phyloP scores from a whole-genome alignment of 2,888 invertebrate genomes.

The Atrina japonica region DNA sequence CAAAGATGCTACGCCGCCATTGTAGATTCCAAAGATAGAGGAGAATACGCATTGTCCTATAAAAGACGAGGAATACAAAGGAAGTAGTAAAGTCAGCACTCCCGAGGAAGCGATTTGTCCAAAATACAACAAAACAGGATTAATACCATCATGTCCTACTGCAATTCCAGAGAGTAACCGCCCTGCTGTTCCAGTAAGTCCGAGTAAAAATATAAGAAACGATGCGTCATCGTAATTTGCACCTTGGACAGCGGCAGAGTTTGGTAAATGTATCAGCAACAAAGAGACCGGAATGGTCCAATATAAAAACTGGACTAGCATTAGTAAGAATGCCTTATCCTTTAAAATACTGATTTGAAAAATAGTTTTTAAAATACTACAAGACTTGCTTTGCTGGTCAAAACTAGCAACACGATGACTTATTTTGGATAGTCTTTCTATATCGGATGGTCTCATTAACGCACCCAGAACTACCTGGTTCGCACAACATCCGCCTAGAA shows the following conservation, averaged over 20 bases:
- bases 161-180: slow-evolving; percentile 45
- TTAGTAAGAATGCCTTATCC: slow-evolving; percentile 32
- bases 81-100: slow-evolving; percentile 36
- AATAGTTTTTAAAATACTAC: too few relatives aligned
- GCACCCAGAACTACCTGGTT: neutral
- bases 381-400: too few relatives aligned
- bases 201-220: slow-evolving; percentile 40
- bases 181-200: slow-evolving; percentile 35
- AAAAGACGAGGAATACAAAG: slow-evolving; percentile 31
- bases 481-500: neutral
- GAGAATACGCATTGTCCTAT: slow-evolving; percentile 39
- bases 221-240: slow-evolving; percentile 31
- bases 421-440: too few relatives aligned
- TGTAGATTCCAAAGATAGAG: slow-evolving; percentile 45
- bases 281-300: slow-evolving; percentile 44
- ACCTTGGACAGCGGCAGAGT: slow-evolving; percentile 39
- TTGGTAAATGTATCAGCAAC: slow-evolving; percentile 45
- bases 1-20: slow-evolving; percentile 40
- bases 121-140: slow-evolving; percentile 43
- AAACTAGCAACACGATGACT: too few relatives aligned
- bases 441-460: neutral
- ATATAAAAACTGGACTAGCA: slow-evolving; percentile 29
- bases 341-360: slow-evolving; percentile 18
- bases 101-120: slow-evolving; percentile 42
- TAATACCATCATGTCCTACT: slow-evolving; percentile 33